phyloP scores from a whole-genome alignment of 2,113 vertebrate species.

The Leucopsar rothschildi region DNA sequence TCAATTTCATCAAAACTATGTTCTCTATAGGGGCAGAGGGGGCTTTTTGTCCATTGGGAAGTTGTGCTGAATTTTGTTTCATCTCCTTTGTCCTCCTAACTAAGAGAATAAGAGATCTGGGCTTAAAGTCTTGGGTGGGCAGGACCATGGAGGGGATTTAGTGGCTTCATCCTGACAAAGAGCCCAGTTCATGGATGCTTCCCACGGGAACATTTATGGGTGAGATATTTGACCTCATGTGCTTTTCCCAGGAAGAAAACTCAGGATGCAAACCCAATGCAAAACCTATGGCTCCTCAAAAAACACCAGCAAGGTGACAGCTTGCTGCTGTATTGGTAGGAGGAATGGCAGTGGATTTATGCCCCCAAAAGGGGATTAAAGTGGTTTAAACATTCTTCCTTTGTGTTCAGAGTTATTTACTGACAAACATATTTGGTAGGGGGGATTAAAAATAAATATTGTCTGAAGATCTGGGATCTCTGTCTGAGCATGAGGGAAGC shows the following conservation, averaged over 20 bases:
- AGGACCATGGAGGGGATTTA: background rate
- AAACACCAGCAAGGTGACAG: background rate
- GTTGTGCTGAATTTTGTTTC: background rate
- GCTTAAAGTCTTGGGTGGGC: background rate
- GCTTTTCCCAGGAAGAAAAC: background rate
- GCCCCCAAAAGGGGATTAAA: background rate
- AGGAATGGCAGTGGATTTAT: background rate
- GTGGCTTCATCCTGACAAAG: background rate
- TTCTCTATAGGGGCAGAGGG: background rate
- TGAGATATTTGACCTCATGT: rapidly evolving
- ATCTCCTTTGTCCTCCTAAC: background rate
- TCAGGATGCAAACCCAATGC: rapidly evolving
- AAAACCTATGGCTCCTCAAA: background rate
- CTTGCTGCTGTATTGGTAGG: background rate
- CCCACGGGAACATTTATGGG: background rate
- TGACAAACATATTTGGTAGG: background rate
- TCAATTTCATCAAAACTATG: background rate
- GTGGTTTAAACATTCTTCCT: background rate
- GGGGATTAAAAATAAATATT: background rate
- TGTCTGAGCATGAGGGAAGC: background rate
- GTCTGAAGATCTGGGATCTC: background rate
- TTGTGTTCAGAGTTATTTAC: background rate
- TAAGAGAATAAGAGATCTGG: background rate
- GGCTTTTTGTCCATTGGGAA: background rate
- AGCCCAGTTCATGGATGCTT: background rate